Conservation (phyloP, 2,888 invertebrate genomes). For the Chymomyza caudatula region DNA sequence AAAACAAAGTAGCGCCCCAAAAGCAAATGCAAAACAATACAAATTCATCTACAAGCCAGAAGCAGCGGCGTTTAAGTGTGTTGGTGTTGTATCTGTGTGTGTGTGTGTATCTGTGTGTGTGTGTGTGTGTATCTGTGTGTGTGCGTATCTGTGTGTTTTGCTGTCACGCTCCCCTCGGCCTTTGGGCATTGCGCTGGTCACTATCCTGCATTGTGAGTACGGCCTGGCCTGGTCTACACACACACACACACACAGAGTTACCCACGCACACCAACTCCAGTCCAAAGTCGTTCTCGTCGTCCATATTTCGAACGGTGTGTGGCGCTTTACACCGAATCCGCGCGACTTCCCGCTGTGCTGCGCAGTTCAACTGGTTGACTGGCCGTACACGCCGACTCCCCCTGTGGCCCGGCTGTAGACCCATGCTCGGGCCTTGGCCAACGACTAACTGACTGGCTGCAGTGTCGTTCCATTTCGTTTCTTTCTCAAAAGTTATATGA, state of each 20-base stretch:
- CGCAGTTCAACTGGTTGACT: conserved; percentile 51
- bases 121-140: neutral
- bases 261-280: too few relatives aligned
- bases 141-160: too few relatives aligned
- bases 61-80: neutral
- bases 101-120: neutral
- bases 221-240: neutral
- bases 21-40: conserved; percentile 73
- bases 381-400: conserved; percentile 1
- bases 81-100: neutral
- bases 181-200: neutral
- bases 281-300: neutral
- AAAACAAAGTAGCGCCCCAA: conserved; percentile 69
- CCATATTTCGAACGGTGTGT: conserved; percentile 35
- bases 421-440: neutral
- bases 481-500: conserved; percentile 72
- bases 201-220: too few relatives aligned
- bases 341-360: conserved; percentile 21
- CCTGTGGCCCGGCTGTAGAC: too few relatives aligned
- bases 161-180: neutral
- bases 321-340: conserved; percentile 44
- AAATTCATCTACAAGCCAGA: conserved; percentile 61
- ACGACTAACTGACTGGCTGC: conserved; percentile 10
- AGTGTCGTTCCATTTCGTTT: conserved; percentile 60
- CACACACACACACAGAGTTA: conserved; percentile 11